Evolutionary conservation across 2,797 vertebrate genomes (phyloP).

Genomic region (Neosilurus hyrtlii): DNA sequence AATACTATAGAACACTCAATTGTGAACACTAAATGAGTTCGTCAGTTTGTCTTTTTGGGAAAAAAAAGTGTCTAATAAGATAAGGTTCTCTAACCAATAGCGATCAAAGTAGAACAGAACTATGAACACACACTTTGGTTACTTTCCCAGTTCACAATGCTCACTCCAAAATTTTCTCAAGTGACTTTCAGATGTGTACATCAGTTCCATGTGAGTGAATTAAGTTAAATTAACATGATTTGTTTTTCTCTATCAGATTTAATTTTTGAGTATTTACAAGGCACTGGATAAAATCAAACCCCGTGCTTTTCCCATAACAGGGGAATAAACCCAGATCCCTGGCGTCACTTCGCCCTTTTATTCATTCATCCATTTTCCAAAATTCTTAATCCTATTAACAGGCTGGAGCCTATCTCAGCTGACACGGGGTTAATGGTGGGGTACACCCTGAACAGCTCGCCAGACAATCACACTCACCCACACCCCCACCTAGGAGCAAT

Average conservation of each 20-base stretch:
- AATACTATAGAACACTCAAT: neutral
- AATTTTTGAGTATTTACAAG: neutral
- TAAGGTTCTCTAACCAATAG: neutral
- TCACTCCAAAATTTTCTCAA: neutral
- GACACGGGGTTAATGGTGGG: too few relatives aligned
- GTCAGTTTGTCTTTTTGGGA: neutral
- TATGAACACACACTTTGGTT: neutral
- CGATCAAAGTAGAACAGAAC: neutral
- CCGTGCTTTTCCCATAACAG: too few relatives aligned
- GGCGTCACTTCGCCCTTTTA: too few relatives aligned
- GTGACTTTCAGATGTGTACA: neutral
- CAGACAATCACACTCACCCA: too few relatives aligned
- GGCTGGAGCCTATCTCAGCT: too few relatives aligned
- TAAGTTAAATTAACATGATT: neutral
- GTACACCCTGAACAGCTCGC: too few relatives aligned
- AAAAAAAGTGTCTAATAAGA: neutral
- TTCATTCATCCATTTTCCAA: too few relatives aligned
- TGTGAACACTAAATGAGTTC: neutral
- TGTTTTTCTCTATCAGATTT: neutral
- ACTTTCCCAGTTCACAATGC: neutral
- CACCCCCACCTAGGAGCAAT: too few relatives aligned
- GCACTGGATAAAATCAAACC: neutral
- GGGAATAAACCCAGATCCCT: too few relatives aligned
- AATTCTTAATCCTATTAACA: too few relatives aligned
- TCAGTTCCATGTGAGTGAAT: neutral